Evolutionary conservation across 2,888 invertebrate species (phyloP).

Genomic region (Drosophila recens): DNA sequence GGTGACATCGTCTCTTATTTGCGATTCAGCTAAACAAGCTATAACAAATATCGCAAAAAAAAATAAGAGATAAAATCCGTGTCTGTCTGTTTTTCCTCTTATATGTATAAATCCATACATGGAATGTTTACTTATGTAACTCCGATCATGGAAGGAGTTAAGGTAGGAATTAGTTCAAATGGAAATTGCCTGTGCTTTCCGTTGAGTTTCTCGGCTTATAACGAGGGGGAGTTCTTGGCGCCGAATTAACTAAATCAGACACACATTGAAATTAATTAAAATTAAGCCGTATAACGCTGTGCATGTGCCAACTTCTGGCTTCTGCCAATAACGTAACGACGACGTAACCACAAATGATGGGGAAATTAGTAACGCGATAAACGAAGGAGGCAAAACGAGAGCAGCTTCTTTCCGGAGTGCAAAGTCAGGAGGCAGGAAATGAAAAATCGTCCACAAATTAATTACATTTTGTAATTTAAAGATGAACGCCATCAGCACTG

Average conservation of each 20-base stretch:
- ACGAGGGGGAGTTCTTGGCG: neutral
- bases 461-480: constrained; percentile 71
- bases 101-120: neutral
- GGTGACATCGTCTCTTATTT: constrained; percentile 37
- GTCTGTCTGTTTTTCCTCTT: neutral
- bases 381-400: constrained; percentile 25
- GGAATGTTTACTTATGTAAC: neutral
- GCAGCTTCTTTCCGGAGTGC: constrained; percentile 25
- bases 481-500: constrained; percentile 34
- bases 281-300: constrained; percentile 53
- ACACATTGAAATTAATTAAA: constrained; percentile 70
- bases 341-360: constrained; percentile 51
- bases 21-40: constrained; percentile 31
- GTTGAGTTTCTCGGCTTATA: constrained; percentile 3
- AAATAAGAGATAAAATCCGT: constrained; percentile 15
- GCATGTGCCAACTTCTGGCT: constrained; percentile 50
- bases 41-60: constrained; percentile 20
- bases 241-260: constrained; percentile 29
- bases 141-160: neutral
- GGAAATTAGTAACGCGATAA: constrained; percentile 56
- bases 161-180: constrained; percentile 10
- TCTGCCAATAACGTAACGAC: constrained; percentile 50
- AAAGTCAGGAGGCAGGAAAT: constrained; percentile 62
- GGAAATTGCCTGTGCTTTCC: constrained; percentile 5
- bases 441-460: constrained; percentile 67